phyloP scores from a whole-genome alignment of 2,888 invertebrate genomes.

The Aleiodes alternator region DNA sequence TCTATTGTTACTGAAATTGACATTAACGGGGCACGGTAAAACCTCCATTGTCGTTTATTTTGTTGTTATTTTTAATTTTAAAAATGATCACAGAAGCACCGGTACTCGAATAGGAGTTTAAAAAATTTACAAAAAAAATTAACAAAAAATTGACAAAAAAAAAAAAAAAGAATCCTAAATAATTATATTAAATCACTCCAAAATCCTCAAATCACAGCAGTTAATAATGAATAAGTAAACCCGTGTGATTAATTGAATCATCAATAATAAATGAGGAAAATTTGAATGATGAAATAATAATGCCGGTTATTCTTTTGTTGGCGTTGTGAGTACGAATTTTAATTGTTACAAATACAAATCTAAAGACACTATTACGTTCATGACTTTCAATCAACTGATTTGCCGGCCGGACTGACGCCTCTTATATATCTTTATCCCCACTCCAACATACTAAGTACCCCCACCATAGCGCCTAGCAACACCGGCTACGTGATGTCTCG shows the following conservation, averaged over 20 bases:
- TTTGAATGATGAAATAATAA: background rate
- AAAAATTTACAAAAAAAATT: background rate
- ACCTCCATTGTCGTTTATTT: constrained; percentile 85
- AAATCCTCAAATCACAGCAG: background rate
- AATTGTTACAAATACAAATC: too few species aligned
- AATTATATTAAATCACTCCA: background rate
- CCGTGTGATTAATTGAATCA: too few species aligned
- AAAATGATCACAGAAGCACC: constrained; percentile 37
- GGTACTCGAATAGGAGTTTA: background rate
- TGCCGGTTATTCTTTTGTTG: constrained; percentile 39
- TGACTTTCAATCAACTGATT: constrained; percentile 65
- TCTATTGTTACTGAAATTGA: constrained; percentile 86
- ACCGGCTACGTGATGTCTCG: constrained; percentile 72
- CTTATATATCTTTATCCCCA: constrained; percentile 65
- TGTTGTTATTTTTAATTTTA: background rate
- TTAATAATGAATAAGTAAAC: too few species aligned
- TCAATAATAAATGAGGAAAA: background rate
- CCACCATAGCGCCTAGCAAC: constrained; percentile 71
- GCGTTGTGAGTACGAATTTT: background rate
- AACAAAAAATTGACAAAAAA: background rate
- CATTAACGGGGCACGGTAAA: constrained; percentile 86
- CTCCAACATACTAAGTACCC: constrained; percentile 47
- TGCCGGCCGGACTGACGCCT: constrained; percentile 68
- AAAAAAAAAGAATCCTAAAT: background rate
- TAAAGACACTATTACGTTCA: constrained; percentile 19